Evolutionary conservation across 2,797 vertebrate species (phyloP), one percentile per base, ranked within the genome.

Genomic region (Acrossocheilus fasciatus): DNA sequence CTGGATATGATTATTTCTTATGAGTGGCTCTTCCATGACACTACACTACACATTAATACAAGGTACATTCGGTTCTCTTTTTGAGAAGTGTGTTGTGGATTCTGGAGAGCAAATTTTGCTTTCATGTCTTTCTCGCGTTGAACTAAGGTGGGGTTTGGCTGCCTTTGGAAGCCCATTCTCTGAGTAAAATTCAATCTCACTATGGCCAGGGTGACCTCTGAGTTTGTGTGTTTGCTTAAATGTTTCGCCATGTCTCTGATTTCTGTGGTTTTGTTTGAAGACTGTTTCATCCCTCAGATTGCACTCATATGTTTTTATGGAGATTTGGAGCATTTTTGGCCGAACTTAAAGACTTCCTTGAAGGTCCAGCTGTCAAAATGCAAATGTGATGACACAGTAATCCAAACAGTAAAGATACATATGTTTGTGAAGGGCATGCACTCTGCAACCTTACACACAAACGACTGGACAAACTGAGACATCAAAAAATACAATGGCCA

Each of bases 231-330:
- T 80, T 85, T 36, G 50, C 82, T 78, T 86, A 90, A 88, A 86
- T 90, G 84, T 90, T 92, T 90, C 83, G 83, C 86, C 1, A 77
- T 30, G 41, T 85, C 86, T 91, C 86, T 36, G 64, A 90, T 91
- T 91, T 91, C 90, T 86, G 88, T 81, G 84, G 81, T 86, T 88
- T 83, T 78, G 89, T 84, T 73, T 78, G 80, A 85, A 78, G 34
- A 52, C 82, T 73, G 30, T 57, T 87, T 15, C n/a, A 34, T 86
- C n/a, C 72, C 88, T 91, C 57, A 59, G 62, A 88, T 89, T 91
- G 88, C 81, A 87, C 91, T 92, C 89, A 89, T 89, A 88, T 89
- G 90, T 91, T 90, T 78, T 91, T 88, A 90, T 87, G 90, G 90
- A 92, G 89, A 91, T 89, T 90, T 87, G 1, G 87, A 90, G 87